Conservation (phyloP, 2,113 vertebrate genomes). For the Chloropsis cyanopogon region DNA sequence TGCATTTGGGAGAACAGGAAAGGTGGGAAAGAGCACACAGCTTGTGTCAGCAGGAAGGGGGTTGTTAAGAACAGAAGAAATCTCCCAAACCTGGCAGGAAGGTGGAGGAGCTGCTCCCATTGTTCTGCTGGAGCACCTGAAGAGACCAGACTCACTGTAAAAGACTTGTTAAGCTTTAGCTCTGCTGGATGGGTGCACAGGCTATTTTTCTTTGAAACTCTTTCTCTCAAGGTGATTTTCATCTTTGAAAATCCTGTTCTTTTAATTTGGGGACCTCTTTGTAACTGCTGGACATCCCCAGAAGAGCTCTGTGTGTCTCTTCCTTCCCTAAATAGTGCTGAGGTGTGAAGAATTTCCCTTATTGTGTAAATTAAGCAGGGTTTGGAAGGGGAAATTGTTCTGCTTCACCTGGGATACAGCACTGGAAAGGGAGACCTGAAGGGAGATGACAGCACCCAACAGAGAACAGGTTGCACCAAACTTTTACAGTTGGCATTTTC, state of each 20-base stretch:
- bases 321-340: neutral
- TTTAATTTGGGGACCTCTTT: neutral
- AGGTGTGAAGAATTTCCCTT: neutral
- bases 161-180: neutral
- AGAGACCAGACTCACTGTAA: neutral
- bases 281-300: neutral
- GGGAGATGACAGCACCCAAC: neutral
- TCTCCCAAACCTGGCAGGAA: neutral
- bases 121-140: neutral
- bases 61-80: neutral
- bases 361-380: neutral
- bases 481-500: neutral
- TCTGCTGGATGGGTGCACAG: neutral
- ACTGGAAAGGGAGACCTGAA: neutral
- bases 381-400: neutral
- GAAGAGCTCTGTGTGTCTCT: neutral
- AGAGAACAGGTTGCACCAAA: neutral
- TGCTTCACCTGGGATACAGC: neutral
- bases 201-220: neutral
- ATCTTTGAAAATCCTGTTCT: neutral
- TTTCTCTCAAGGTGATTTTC: neutral
- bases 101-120: neutral
- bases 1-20: neutral
- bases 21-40: neutral
- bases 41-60: neutral